Conservation (phyloP, 2,888 invertebrate genomes). For the Cheilosia urbana region DNA sequence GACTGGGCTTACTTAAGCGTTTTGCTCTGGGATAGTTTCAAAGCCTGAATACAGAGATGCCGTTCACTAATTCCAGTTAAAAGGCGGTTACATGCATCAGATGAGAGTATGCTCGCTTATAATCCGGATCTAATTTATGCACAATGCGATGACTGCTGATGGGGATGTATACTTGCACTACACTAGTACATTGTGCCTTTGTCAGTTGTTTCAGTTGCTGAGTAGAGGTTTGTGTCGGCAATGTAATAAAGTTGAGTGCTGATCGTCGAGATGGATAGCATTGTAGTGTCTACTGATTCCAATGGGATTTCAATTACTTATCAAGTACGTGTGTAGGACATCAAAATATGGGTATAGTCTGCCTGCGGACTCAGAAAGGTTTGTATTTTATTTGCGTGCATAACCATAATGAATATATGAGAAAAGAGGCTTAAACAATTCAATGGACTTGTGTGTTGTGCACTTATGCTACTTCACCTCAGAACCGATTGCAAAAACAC, state of each 20-base stretch:
- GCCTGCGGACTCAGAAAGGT: no score
- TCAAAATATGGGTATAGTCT: no score
- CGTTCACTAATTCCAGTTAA: conserved; percentile 4
- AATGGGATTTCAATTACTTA: conserved; percentile 50
- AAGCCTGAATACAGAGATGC: conserved; percentile 9
- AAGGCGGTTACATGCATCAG: conserved; percentile 1
- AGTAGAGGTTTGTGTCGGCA: conserved; percentile 1
- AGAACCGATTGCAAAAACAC: no score
- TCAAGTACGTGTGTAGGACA: conserved; percentile 10
- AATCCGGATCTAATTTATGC: conserved; percentile 5
- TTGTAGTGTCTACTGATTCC: conserved; percentile 27
- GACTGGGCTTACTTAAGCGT: conserved; percentile 13
- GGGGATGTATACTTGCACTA: conserved; percentile 11
- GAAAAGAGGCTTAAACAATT: no score
- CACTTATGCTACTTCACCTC: no score
- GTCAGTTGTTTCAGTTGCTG: neutral
- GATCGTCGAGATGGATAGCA: conserved; percentile 49
- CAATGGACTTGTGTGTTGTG: no score
- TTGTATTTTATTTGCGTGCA: no score
- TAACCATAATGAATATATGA: no score
- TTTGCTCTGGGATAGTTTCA: neutral
- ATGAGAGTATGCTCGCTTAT: neutral
- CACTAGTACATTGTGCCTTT: neutral
- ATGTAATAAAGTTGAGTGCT: conserved; percentile 50
- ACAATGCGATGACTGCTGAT: conserved; percentile 10